Conservation (phyloP, 2,797 vertebrate species). For the Malurus leucopterus region DNA sequence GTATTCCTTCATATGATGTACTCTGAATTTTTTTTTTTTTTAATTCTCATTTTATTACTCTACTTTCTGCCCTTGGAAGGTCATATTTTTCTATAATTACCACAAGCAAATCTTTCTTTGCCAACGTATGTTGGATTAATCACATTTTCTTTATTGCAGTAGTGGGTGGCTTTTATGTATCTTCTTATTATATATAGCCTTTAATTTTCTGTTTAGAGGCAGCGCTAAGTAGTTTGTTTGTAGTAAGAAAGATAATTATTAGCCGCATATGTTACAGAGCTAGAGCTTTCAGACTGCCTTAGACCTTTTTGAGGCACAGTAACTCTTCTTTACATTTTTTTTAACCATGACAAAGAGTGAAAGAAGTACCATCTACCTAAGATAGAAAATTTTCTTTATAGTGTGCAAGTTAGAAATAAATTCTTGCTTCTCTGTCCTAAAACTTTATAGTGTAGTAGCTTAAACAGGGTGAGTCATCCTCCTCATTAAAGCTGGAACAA, state of each 20-base stretch:
- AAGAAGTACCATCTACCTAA: background rate
- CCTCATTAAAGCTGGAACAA: background rate
- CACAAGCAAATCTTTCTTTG: slow-evolving; percentile 20
- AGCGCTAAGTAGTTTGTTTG: background rate
- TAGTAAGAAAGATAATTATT: slow-evolving; percentile 20
- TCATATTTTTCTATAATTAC: slow-evolving; percentile 42
- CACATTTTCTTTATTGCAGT: background rate
- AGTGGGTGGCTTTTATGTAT: background rate
- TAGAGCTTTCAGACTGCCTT: background rate
- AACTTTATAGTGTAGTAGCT: background rate
- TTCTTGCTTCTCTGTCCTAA: background rate
- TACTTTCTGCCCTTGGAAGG: background rate
- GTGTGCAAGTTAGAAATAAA: background rate
- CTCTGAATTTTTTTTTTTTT: background rate
- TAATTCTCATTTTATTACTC: background rate
- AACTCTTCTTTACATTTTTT: background rate
- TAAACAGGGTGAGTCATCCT: background rate
- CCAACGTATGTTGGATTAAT: background rate
- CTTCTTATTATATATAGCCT: slow-evolving; percentile 5
- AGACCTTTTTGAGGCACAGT: background rate
- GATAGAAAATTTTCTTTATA: background rate
- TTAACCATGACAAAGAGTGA: background rate
- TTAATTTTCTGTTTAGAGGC: slow-evolving; percentile 16
- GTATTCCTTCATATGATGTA: background rate
- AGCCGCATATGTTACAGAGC: background rate